Percentiles rank a stretch among this genome's conserved stretches.
Evolutionary conservation across 2,888 invertebrate genomes (phyloP).

Genomic region (Sphaerophoria taeniata): DNA sequence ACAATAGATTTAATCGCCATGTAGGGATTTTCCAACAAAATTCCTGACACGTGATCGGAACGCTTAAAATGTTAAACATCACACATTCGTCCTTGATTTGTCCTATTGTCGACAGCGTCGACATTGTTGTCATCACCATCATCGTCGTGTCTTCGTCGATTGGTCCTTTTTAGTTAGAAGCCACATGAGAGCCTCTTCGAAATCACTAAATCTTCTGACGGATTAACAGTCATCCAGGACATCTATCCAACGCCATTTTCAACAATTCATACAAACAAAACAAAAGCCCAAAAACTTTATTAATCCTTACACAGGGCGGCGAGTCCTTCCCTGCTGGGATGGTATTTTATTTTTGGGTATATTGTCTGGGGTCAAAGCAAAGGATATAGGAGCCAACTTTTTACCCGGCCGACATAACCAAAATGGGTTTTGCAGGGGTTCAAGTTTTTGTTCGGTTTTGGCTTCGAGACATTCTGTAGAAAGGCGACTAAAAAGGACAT

Average conservation of each 20-base stretch:
- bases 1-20: constrained; percentile 44
- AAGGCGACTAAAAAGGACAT: constrained; percentile 48
- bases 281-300: constrained; percentile 54
- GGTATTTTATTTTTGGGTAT: neutral
- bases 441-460: neutral
- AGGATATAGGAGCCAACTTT: constrained; percentile 62
- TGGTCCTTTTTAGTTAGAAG: neutral
- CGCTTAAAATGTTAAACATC: constrained; percentile 42
- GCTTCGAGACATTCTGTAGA: neutral
- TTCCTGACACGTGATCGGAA: constrained; percentile 51
- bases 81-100: constrained; percentile 1
- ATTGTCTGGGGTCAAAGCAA: constrained; percentile 30
- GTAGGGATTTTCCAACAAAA: constrained; percentile 48
- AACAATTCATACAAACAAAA: constrained; percentile 44
- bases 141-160: neutral
- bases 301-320: constrained; percentile 33
- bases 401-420: constrained; percentile 42
- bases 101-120: neutral
- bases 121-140: neutral
- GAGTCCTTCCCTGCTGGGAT: constrained; percentile 9
- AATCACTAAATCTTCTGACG: constrained; percentile 60
- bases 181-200: constrained; percentile 33
- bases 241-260: constrained; percentile 21
- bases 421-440: constrained; percentile 30
- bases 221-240: constrained; percentile 64